Percentiles rank a stretch among this genome's conserved stretches.
phyloP scores from a whole-genome alignment of 1,140 invertebrate genomes.

The Asbolus verrucosus region DNA sequence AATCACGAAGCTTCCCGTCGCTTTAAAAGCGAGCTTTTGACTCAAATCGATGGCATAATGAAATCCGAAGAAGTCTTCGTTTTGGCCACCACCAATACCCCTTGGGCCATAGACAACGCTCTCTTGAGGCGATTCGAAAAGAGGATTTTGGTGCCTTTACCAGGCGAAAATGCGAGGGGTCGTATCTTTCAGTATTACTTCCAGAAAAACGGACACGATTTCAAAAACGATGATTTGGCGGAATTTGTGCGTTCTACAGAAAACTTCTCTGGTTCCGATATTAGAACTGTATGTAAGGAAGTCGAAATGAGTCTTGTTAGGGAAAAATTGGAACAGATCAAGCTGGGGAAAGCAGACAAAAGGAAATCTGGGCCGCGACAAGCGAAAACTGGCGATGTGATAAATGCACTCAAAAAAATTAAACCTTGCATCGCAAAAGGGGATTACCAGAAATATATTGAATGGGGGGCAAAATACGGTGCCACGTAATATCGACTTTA shows the following conservation, averaged over 20 bases:
- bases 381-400: constrained; percentile 15
- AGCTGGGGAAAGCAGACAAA: constrained; percentile 42
- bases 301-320: constrained; percentile 76
- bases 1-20: constrained; percentile 94
- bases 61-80: constrained; percentile 80
- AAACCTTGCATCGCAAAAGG: constrained; percentile 25
- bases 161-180: constrained; percentile 73
- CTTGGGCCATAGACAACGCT: constrained; percentile 86
- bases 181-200: constrained; percentile 76
- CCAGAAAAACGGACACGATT: constrained; percentile 61
- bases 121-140: constrained; percentile 91
- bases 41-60: constrained; percentile 89
- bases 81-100: constrained; percentile 90
- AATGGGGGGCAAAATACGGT: constrained; percentile 57
- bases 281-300: constrained; percentile 91
- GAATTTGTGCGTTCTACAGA: constrained; percentile 74
- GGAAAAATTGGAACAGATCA: constrained; percentile 55
- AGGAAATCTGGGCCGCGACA: constrained; percentile 8
- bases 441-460: constrained; percentile 53
- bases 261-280: constrained; percentile 89
- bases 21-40: constrained; percentile 92
- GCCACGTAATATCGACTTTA: constrained; percentile 18
- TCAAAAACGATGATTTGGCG: constrained; percentile 66
- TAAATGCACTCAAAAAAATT: constrained; percentile 17
- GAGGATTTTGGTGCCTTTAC: constrained; percentile 84